Percentiles rank a stretch among this genome's conserved stretches.
These are phyloP conservation scores for Heliconius ismenius DNA, from an alignment of 2,888 invertebrate genomes.

Conservation along the genomic window DNA sequence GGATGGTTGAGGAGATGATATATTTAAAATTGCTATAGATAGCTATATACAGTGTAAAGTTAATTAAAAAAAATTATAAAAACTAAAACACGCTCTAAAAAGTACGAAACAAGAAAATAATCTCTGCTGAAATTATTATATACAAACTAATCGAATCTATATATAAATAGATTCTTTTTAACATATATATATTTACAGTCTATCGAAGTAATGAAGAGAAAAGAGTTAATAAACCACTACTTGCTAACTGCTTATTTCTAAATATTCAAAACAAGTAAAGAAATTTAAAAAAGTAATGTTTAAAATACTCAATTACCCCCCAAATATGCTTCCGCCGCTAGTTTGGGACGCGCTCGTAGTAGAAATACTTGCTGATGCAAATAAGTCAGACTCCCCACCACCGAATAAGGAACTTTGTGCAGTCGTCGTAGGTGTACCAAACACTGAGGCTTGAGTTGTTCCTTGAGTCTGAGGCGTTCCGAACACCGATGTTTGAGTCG, in stretches of 20 bases:
- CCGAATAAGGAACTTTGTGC: constrained; percentile 64
- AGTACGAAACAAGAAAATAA: too few species aligned
- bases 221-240: background rate
- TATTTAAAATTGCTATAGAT: too few species aligned
- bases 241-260: background rate
- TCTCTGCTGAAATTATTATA: too few species aligned
- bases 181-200: too few species aligned
- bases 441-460: constrained; percentile 54
- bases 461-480: constrained; percentile 50
- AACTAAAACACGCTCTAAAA: too few species aligned
- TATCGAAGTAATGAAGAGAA: too few species aligned
- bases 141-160: too few species aligned
- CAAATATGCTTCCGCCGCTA: constrained; percentile 68
- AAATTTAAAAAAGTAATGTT: constrained; percentile 9
- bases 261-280: background rate
- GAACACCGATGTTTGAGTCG: constrained; percentile 53
- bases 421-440: constrained; percentile 55
- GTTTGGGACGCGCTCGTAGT: constrained; percentile 63
- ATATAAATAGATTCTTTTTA: too few species aligned
- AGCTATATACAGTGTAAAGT: too few species aligned
- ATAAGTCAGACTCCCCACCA: constrained; percentile 62
- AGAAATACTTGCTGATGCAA: constrained; percentile 74
- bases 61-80: too few species aligned
- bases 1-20: too few species aligned
- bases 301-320: constrained; percentile 54